phyloP scores from a whole-genome alignment of 2,888 invertebrate species.

The Pollenia amentaria region DNA sequence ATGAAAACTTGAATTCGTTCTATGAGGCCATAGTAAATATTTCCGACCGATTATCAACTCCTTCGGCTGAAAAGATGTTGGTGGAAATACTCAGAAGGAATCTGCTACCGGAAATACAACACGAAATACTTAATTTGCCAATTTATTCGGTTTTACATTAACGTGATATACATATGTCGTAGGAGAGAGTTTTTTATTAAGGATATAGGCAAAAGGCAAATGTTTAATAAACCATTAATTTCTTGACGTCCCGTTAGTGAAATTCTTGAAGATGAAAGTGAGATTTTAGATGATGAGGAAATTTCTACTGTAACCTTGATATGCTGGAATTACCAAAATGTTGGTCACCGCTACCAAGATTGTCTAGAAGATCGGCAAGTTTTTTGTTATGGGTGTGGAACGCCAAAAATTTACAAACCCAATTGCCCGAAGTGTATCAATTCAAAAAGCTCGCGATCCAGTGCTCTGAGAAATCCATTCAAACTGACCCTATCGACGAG shows the following conservation, averaged over 20 bases:
- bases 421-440: not conserved
- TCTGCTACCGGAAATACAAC: conserved; percentile 52
- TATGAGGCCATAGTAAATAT: conserved; percentile 38
- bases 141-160: conserved; percentile 44
- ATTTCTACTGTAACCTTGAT: too few species aligned
- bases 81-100: conserved; percentile 47
- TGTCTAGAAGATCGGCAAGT: too few species aligned
- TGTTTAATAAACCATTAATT: not conserved
- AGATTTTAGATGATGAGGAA: not conserved
- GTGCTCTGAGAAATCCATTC: not conserved
- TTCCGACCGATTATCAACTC: conserved; percentile 28
- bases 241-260: too few species aligned
- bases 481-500: too few species aligned
- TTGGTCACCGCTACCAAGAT: conserved; percentile 1
- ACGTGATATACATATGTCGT: conserved; percentile 7
- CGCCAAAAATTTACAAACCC: not conserved
- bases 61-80: conserved; percentile 26
- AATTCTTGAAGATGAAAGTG: not conserved
- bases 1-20: conserved; percentile 33
- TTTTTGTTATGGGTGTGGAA: not conserved
- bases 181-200: not conserved
- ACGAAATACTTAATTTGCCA: not conserved
- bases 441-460: not conserved
- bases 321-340: conserved; percentile 6
- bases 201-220: not conserved